Percentiles rank a stretch among this genome's conserved stretches.
Evolutionary conservation across 2,797 vertebrate species (phyloP).

Genomic region (Parauchenoglanis punctatus): DNA sequence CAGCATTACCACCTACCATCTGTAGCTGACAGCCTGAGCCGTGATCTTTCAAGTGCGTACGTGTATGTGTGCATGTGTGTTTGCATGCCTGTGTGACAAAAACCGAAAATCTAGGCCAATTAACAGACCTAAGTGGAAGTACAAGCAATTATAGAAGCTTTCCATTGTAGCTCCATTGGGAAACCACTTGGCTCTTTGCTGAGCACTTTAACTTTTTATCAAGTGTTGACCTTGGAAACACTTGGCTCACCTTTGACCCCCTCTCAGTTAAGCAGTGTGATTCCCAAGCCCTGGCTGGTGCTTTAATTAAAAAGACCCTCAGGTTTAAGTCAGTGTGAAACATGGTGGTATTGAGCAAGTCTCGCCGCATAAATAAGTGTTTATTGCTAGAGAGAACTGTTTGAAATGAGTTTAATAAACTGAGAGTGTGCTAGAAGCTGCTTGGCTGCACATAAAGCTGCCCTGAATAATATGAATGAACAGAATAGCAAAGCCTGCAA

Average conservation of each 20-base stretch:
- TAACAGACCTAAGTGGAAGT: slow-evolving; percentile 50
- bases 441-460: neutral
- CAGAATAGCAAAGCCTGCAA: neutral
- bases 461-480: slow-evolving; percentile 5
- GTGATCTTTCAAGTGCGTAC: slow-evolving; percentile 22
- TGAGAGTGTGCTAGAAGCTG: neutral
- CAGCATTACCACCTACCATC: slow-evolving; percentile 52
- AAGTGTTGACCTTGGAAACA: slow-evolving; percentile 41
- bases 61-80: neutral
- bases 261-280: slow-evolving; percentile 27
- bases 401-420: slow-evolving; percentile 45
- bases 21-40: slow-evolving; percentile 52
- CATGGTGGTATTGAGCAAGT: slow-evolving; percentile 32
- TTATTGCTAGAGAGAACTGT: slow-evolving; percentile 33
- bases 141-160: slow-evolving; percentile 47
- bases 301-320: slow-evolving; percentile 53
- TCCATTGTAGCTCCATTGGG: slow-evolving; percentile 30
- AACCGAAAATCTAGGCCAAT: slow-evolving; percentile 50
- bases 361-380: slow-evolving; percentile 41
- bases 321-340: slow-evolving; percentile 40
- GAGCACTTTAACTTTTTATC: slow-evolving; percentile 31
- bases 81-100: slow-evolving; percentile 22
- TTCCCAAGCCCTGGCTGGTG: slow-evolving; percentile 40
- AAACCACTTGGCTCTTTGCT: slow-evolving; percentile 1
- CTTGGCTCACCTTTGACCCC: slow-evolving; percentile 39